Percentiles rank a stretch among this genome's conserved stretches.
Conservation (phyloP, 2,113 vertebrate species). For the Rhinopomastus cyanomelas region DNA sequence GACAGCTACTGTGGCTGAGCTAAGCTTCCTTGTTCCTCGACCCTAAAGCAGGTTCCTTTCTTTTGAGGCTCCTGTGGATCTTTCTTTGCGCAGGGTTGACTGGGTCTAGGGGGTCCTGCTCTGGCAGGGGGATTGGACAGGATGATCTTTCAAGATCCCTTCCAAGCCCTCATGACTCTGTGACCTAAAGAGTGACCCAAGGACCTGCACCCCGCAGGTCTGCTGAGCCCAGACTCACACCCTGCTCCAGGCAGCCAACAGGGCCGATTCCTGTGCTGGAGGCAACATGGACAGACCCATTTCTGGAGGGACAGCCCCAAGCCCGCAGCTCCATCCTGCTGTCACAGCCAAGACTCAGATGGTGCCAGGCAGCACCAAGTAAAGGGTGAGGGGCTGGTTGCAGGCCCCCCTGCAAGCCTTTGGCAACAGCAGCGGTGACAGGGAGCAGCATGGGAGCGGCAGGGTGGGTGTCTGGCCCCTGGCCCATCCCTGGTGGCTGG, state of each 20-base stretch:
- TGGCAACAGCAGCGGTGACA: rapidly evolving
- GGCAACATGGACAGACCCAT: background rate
- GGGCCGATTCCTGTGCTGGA: background rate
- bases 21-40: background rate
- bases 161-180: no score
- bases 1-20: background rate
- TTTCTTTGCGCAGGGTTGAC: background rate
- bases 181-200: no score
- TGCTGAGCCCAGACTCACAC: background rate
- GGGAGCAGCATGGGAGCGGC: rapidly evolving
- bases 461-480: background rate
- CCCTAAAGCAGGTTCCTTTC: background rate
- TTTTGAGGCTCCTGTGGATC: background rate
- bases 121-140: no score
- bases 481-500: background rate
- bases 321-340: rapidly evolving
- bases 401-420: background rate
- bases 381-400: background rate
- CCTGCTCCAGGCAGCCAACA: background rate
- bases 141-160: no score
- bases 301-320: background rate
- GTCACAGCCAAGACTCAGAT: rapidly evolving
- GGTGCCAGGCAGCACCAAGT: rapidly evolving
- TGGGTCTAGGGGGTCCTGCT: no score
- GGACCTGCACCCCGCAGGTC: background rate